A percentile compares a stretch with the other conserved stretches of the same genome.
These are phyloP conservation scores for Hippocampus zosterae DNA, from an alignment of 2,113 vertebrate genomes.

Conservation along the genomic window DNA sequence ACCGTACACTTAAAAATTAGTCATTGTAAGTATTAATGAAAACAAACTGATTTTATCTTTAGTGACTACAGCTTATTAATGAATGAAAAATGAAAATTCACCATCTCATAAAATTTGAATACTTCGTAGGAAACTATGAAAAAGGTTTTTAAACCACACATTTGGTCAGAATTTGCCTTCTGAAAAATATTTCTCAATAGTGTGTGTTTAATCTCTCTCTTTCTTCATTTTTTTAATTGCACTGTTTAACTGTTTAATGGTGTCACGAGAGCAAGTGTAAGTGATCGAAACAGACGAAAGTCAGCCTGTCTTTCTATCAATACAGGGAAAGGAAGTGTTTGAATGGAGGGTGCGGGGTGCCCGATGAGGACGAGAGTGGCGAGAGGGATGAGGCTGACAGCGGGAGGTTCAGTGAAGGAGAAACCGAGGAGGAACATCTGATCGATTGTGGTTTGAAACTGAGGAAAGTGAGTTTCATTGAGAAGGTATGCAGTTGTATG, in stretches of 20 bases:
- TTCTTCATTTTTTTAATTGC: no score
- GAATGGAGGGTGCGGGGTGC: constrained; percentile 87
- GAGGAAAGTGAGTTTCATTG: constrained; percentile 93
- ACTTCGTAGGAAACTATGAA: not conserved
- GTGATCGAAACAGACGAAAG: not conserved
- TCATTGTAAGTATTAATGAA: no score
- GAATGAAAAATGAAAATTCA: not conserved
- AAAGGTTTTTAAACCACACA: not conserved
- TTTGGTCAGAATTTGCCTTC: no score
- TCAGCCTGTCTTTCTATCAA: not conserved
- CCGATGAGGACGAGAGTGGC: constrained; percentile 82
- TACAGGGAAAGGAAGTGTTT: constrained; percentile 81
- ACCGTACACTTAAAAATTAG: no score
- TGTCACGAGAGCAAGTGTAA: not conserved
- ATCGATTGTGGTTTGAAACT: constrained; percentile 88
- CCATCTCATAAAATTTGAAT: not conserved
- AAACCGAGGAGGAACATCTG: constrained; percentile 80
- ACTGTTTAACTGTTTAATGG: not conserved
- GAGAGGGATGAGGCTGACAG: constrained; percentile 83
- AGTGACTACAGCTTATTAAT: not conserved
- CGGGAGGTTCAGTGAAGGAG: constrained; percentile 74
- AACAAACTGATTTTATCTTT: not conserved
- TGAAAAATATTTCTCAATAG: no score
- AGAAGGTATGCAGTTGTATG: constrained; percentile 62
- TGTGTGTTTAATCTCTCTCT: no score